These are phyloP conservation scores for Philopotamus ludificatus DNA, from an alignment of 1,140 invertebrate genomes.

Conservation along the genomic window DNA sequence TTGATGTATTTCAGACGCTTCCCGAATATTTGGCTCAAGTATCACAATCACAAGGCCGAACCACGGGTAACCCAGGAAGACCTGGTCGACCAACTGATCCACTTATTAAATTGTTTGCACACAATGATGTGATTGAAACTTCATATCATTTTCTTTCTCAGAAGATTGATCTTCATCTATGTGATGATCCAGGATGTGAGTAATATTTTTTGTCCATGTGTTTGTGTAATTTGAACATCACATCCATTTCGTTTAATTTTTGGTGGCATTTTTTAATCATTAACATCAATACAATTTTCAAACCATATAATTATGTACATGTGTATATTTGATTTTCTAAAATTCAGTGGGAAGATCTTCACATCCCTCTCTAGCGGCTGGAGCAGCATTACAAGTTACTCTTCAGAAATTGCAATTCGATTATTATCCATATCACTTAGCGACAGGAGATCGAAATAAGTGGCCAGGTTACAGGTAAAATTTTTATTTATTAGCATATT, in stretches of 20 bases:
- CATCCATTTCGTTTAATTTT: no score
- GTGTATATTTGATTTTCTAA: not conserved
- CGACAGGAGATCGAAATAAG: conserved; percentile 79
- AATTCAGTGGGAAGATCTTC: conserved; percentile 72
- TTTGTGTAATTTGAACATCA: conserved; percentile 5
- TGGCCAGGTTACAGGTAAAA: conserved; percentile 73
- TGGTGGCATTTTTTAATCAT: not conserved
- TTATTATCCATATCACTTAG: conserved; percentile 95
- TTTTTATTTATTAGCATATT: conserved; percentile 25
- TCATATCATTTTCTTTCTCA: conserved; percentile 96
- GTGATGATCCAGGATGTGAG: conserved; percentile 89
- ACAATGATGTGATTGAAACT: conserved; percentile 94
- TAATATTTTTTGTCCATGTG: conserved; percentile 30
- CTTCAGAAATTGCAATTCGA: conserved; percentile 88
- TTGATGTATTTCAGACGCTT: conserved; percentile 58
- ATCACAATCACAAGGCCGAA: conserved; percentile 60
- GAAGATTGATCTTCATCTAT: conserved; percentile 94
- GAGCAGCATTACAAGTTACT: conserved; percentile 92
- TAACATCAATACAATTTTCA: not conserved
- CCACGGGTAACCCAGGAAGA: conserved; percentile 55
- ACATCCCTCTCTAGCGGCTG: conserved; percentile 81
- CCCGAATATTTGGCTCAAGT: conserved; percentile 80
- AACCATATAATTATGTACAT: not conserved
- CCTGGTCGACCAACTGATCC: conserved; percentile 47
- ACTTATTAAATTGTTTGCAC: conserved; percentile 68